Base-by-base conservation (phyloP, 1,140 invertebrate species). In the Rhopalosiphum maidis region DNA sequence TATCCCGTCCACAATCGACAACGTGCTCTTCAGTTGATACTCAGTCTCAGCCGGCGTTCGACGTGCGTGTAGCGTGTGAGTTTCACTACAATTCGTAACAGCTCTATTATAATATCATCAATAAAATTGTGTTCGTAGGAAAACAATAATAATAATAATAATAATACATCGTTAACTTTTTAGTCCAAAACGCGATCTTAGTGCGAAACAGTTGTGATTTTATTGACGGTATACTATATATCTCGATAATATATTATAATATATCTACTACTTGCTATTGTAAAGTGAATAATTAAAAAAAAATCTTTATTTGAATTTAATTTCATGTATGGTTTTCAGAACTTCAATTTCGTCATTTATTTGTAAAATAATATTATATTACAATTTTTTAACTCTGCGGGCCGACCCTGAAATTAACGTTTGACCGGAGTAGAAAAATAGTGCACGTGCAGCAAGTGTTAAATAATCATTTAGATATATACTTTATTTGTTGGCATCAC, bases 1-100 rank as follows among this genome's bases (percentile, higher is more conserved):
- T 85, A 85, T 85, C 23, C 35, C 82, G 60, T 68, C n/a, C 30
- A n/a, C 30, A 35, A 77, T n/a, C 83, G 83, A 85, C 83, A 85
- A 85, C 18, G 30, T 77, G 60, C 41, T 85, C 37, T 35, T 85
- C 41, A 85, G 83, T 85, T 85, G 23, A 43, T 43, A 85, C 23
- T 85, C 37, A 85, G 83, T 85, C 37, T 85, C 23, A 41, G 83
- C 11, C 83, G 83, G 22, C 37, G 37, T 25, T 37, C 23, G 83
- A 83, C 82, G 82, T 83, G n/a, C 22, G 41, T 41, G 37, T 43
- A 22, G 35, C 41, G 22, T 85, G 22, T 9, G 15, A 77, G 60
- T 77, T 77, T 18, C 11, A 35, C 18, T n/a, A n/a, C 4, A 8
- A n/a, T 15, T 77, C 30, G 15, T 4, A 0, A 35, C 60, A n/a